A percentile compares a stretch with the other conserved stretches of the same genome.
phyloP scores from a whole-genome alignment of 2,888 invertebrate species.

The Eilema griseolum region DNA sequence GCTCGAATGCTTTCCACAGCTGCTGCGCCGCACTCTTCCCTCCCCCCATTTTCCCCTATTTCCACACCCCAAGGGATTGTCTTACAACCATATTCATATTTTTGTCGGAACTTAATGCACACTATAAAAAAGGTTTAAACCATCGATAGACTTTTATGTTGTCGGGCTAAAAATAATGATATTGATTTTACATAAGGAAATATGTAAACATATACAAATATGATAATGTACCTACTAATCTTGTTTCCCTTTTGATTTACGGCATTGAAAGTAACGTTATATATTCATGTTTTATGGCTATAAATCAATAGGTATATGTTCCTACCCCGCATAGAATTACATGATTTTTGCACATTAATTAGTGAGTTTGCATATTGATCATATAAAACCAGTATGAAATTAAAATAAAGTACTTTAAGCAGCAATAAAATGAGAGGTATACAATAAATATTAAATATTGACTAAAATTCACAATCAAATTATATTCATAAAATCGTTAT shows the following conservation, averaged over 20 bases:
- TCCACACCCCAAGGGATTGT: too few species aligned
- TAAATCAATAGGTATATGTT: conserved; percentile 34
- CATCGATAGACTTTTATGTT: background rate
- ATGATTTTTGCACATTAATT: conserved; percentile 43
- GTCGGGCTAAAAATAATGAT: background rate
- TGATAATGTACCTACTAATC: conserved; percentile 34
- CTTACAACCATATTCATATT: too few species aligned
- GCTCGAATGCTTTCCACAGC: too few species aligned
- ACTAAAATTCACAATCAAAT: background rate
- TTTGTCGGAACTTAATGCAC: background rate
- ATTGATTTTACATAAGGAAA: conserved; percentile 22
- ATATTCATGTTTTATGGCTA: conserved; percentile 31
- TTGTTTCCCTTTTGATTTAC: conserved; percentile 40
- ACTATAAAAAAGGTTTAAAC: background rate
- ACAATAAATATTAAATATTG: conserved; percentile 1
- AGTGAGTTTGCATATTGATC: conserved; percentile 48
- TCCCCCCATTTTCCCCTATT: too few species aligned
- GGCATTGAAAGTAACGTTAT: conserved; percentile 31
- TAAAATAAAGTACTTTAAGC: conserved; percentile 34
- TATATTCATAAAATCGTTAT: background rate
- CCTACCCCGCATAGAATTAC: conserved; percentile 33
- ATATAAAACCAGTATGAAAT: conserved; percentile 28
- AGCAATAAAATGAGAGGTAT: conserved; percentile 25
- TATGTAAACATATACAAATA: conserved; percentile 26
- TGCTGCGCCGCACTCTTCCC: too few species aligned